phyloP scores from a whole-genome alignment of 2,888 invertebrate species.

The Liposcelis brunnea region DNA sequence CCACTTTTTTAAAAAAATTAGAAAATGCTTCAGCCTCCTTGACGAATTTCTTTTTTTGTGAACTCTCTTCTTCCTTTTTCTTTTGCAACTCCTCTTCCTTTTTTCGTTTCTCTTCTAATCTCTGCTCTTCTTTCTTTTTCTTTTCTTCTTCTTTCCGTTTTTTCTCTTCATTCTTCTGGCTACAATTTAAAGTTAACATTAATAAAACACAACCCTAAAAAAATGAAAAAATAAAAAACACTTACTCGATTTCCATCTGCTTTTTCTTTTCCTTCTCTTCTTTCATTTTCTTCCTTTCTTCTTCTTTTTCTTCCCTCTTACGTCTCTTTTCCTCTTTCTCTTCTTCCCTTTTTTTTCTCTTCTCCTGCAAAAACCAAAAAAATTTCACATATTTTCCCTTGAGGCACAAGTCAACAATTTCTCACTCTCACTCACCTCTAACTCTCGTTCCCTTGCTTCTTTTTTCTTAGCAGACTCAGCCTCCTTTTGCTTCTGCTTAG shows the following conservation, averaged over 20 bases:
- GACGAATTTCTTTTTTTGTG: slow-evolving; percentile 19
- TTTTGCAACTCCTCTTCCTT: slow-evolving; percentile 38
- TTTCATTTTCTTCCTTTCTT: slow-evolving; percentile 31
- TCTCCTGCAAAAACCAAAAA: slow-evolving; percentile 23
- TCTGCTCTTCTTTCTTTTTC: slow-evolving; percentile 34
- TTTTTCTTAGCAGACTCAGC: slow-evolving; percentile 37
- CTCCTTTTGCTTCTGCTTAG: slow-evolving; percentile 35
- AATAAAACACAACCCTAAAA: slow-evolving; percentile 23
- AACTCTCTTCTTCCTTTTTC: slow-evolving; percentile 46
- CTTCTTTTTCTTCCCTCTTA: slow-evolving; percentile 28
- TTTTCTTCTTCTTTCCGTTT: slow-evolving; percentile 31
- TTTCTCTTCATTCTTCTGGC: slow-evolving; percentile 23
- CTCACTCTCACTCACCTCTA: slow-evolving; percentile 30
- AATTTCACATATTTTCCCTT: too few relatives aligned
- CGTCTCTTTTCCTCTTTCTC: slow-evolving; percentile 24
- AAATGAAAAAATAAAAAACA: slow-evolving; percentile 19
- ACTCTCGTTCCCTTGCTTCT: slow-evolving; percentile 34
- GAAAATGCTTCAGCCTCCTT: slow-evolving; percentile 24
- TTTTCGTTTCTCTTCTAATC: slow-evolving; percentile 31
- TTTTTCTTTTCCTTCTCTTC: slow-evolving; percentile 24
- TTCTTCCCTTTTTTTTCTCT: slow-evolving; percentile 29
- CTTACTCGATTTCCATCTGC: slow-evolving; percentile 27
- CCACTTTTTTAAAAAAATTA: slow-evolving; percentile 23
- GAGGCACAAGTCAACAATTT: too few relatives aligned
- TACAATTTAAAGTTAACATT: slow-evolving; percentile 11